Evolutionary conservation across 2,888 invertebrate genomes (phyloP), one percentile per base, ranked within the genome.

Genomic region (Zaprionus bogoriensis): DNA sequence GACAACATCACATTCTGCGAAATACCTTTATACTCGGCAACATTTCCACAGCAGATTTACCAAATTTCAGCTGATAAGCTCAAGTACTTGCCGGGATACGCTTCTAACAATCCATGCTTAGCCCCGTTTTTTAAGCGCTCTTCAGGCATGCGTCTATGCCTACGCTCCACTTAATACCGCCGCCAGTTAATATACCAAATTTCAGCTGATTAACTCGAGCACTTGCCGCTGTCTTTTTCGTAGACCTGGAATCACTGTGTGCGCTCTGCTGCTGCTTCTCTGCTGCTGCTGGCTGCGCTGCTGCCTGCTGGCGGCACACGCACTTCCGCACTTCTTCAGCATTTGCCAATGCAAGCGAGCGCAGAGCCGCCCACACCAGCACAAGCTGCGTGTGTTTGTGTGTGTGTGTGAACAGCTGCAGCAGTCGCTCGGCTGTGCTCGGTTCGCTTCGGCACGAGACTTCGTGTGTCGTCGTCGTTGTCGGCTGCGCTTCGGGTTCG

Each of bases 401-500:
- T 28, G 30, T 46, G 48, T 25, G 41, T 42, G 38, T 32, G 30
- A 60, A 68, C 66, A 65, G 72, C 62, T 79, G 78, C 78, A 76
- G 25, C 61, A 28, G 28, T 25, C 41, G 32, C 32, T 17, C 32
- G 17, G 14, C 9, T 1, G n/a, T n/a, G n/a, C n/a, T n/a, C n/a
- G n/a, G n/a, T n/a, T n/a, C n/a, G 41, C 28, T 20, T 61, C 80
- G 58, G 62, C 52, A 61, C 28, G 39, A 1, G 5, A 19, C 27
- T 52, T 74, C 69, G 74, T 50, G 17, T 4, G 52, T n/a, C 41
- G 20, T 41, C 41, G 51, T 36, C 66, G 71, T 58, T 66, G 67
- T 67, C 60, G 74, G 54, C 66, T 70, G 70, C 76, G 67, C 66
- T 76, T 72, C 66, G 52, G 61, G 75, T 52, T 54, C 41, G 60